A percentile compares a stretch with the other conserved stretches of the same genome.
phyloP scores from a whole-genome alignment of 2,888 invertebrate genomes.

The Nowickia ferox region DNA sequence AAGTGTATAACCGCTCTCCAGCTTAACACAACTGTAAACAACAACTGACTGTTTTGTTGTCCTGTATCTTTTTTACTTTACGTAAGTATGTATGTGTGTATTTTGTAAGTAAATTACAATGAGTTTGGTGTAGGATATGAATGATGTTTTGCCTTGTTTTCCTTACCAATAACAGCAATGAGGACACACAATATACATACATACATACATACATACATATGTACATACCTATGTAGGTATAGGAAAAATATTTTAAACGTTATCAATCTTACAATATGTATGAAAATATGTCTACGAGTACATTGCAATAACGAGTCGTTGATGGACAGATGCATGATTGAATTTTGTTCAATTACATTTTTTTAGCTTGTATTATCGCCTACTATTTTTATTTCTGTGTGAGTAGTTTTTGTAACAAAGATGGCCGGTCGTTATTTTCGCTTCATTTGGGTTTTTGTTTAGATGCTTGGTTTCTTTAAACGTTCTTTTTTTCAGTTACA shows the following conservation, averaged over 20 bases:
- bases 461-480: neutral
- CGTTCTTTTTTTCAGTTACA: conserved; percentile 22
- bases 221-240: neutral
- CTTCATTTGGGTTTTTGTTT: neutral
- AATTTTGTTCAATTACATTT: conserved; percentile 60
- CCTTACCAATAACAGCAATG: neutral
- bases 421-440: conserved; percentile 48
- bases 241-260: conserved; percentile 36
- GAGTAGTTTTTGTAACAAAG: conserved; percentile 46
- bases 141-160: conserved; percentile 36
- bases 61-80: conserved; percentile 4
- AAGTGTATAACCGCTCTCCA: neutral
- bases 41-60: conserved; percentile 22
- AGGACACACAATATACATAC: conserved; percentile 30
- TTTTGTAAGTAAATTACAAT: conserved; percentile 27
- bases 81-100: neutral
- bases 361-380: conserved; percentile 3
- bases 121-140: conserved; percentile 19
- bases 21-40: neutral
- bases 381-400: conserved; percentile 8
- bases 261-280: conserved; percentile 44
- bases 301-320: conserved; percentile 53
- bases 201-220: conserved; percentile 15
- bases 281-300: conserved; percentile 11
- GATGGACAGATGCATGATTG: conserved; percentile 72